Evolutionary conservation across 2,797 vertebrate species (phyloP).

Genomic region (Liasis olivaceus): DNA sequence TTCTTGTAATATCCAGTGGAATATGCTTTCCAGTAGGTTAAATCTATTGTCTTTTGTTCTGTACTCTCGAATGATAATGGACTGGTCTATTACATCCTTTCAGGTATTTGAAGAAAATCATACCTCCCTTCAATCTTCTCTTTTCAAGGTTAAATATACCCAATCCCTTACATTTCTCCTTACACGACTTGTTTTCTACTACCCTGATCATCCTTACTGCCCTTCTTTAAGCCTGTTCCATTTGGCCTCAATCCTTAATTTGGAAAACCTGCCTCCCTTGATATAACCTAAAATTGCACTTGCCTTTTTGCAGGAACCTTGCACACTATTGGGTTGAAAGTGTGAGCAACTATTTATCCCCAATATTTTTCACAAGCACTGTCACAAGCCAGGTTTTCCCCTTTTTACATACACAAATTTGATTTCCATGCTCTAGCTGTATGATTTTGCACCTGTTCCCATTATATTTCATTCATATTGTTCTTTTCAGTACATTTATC

Average conservation of each 20-base stretch:
- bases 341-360: background rate
- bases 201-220: background rate
- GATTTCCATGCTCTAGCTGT: background rate
- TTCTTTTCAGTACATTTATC: background rate
- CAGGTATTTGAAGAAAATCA: background rate
- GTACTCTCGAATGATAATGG: background rate
- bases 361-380: background rate
- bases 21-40: background rate
- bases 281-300: background rate
- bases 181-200: background rate
- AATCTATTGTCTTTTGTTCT: background rate
- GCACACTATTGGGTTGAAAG: background rate
- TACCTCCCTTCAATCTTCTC: background rate
- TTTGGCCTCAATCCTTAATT: background rate
- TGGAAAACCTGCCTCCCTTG: background rate
- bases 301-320: background rate
- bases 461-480: background rate
- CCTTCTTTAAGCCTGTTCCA: background rate
- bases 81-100: background rate
- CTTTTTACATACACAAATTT: background rate
- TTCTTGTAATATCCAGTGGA: background rate
- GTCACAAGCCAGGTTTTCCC: background rate
- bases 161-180: background rate
- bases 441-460: background rate
- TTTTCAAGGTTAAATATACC: background rate